phyloP scores from a whole-genome alignment of 2,888 invertebrate genomes.

The Crossocerus cetratus region DNA sequence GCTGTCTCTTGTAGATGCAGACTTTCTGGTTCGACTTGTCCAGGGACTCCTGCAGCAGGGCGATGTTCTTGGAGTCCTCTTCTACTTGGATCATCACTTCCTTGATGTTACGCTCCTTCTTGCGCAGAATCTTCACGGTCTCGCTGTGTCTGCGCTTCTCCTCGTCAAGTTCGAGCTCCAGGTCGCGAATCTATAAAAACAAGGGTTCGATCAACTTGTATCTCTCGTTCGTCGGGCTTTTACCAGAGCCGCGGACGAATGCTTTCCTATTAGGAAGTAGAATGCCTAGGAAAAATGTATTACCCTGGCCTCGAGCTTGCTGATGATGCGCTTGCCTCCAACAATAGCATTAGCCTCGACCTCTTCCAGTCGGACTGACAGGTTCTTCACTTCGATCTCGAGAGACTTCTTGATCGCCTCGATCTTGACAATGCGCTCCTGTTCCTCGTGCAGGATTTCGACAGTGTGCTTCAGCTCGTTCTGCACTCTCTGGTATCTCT shows the following conservation, averaged over 20 bases:
- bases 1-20: slow-evolving; percentile 96
- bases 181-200: slow-evolving; percentile 87
- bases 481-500: slow-evolving; percentile 95
- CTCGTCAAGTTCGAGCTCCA: slow-evolving; percentile 96
- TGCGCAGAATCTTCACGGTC: slow-evolving; percentile 97
- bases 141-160: slow-evolving; percentile 98
- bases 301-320: slow-evolving; percentile 94
- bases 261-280: not conserved
- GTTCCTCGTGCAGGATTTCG: slow-evolving; percentile 95
- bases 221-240: no score
- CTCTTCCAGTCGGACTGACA: slow-evolving; percentile 95
- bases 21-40: slow-evolving; percentile 93
- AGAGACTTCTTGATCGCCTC: slow-evolving; percentile 98
- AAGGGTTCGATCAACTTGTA: not conserved
- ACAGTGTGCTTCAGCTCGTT: slow-evolving; percentile 96
- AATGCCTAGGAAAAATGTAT: slow-evolving; percentile 31
- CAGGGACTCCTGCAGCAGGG: slow-evolving; percentile 92
- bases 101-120: slow-evolving; percentile 98
- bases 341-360: slow-evolving; percentile 98
- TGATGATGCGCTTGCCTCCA: slow-evolving; percentile 97
- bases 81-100: slow-evolving; percentile 96
- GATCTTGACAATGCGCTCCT: slow-evolving; percentile 97
- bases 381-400: slow-evolving; percentile 97
- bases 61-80: slow-evolving; percentile 97
- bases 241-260: no score